These are phyloP conservation scores for Musca vetustissima DNA, from an alignment of 1,140 invertebrate genomes.

Conservation along the genomic window DNA sequence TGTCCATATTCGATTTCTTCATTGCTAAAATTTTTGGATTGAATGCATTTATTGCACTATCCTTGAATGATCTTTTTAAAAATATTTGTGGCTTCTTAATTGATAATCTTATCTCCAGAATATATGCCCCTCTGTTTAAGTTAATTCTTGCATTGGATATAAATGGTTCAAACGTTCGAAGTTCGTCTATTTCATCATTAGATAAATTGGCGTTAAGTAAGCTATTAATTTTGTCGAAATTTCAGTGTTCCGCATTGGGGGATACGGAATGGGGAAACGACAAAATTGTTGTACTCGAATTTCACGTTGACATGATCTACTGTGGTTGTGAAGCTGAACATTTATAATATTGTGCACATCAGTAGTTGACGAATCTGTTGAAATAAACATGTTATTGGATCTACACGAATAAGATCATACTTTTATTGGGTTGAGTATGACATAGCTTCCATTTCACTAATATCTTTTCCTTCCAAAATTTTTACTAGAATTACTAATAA, in stretches of 20 bases:
- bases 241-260: not conserved
- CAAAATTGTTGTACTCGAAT: not conserved
- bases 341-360: too few relatives aligned
- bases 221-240: too few relatives aligned
- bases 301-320: not conserved
- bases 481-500: conserved; percentile 31
- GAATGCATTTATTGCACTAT: conserved; percentile 39
- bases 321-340: not conserved
- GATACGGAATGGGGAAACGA: not conserved
- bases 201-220: too few relatives aligned
- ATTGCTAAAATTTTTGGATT: conserved; percentile 36
- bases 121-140: not conserved
- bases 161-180: too few relatives aligned
- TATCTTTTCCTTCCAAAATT: conserved; percentile 8
- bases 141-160: conserved; percentile 1
- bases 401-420: conserved; percentile 9
- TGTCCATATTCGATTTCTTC: conserved; percentile 45
- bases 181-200: too few relatives aligned
- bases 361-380: too few relatives aligned
- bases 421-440: not conserved
- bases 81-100: conserved; percentile 23
- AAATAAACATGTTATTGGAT: conserved; percentile 22
- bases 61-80: conserved; percentile 31
- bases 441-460: conserved; percentile 21
- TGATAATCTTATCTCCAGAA: conserved; percentile 21